Conservation (phyloP, 2,888 invertebrate genomes). For the Catocala nupta region DNA sequence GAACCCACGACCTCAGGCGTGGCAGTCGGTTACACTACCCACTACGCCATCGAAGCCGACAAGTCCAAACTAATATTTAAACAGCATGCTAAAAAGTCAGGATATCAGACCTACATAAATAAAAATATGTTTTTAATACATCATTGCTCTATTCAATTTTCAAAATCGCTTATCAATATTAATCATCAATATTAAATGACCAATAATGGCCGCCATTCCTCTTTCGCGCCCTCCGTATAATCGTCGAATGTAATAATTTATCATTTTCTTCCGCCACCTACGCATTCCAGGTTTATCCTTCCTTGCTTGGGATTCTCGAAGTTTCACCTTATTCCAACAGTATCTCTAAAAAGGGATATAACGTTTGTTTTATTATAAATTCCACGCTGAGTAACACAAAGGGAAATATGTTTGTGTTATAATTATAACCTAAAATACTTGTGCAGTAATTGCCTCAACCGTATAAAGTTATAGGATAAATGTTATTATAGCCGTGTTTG, state of each 20-base stretch:
- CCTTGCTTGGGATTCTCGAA: slow-evolving; percentile 35
- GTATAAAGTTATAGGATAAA: background rate
- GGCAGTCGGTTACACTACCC: too few species aligned
- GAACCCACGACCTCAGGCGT: too few species aligned
- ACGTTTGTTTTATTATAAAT: slow-evolving; percentile 26
- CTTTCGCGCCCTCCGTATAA: slow-evolving; percentile 41
- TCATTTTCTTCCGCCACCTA: slow-evolving; percentile 52
- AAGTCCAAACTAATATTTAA: too few species aligned
- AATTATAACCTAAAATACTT: slow-evolving; percentile 5
- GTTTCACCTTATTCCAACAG: slow-evolving; percentile 27
- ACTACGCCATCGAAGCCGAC: too few species aligned
- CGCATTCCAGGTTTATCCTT: slow-evolving; percentile 46
- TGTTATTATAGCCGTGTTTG: background rate
- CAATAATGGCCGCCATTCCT: slow-evolving; percentile 53
- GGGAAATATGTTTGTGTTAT: slow-evolving; percentile 12
- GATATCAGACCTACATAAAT: too few species aligned
- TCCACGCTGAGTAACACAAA: slow-evolving; percentile 12
- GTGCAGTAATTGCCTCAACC: background rate
- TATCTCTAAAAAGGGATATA: slow-evolving; percentile 25
- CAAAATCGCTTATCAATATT: slow-evolving; percentile 4
- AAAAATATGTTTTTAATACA: background rate
- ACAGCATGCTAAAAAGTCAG: too few species aligned
- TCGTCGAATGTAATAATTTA: slow-evolving; percentile 54
- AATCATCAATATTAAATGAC: slow-evolving; percentile 18
- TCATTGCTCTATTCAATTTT: slow-evolving; percentile 12